These are phyloP conservation scores for Endotricha flammealis DNA, from an alignment of 2,888 invertebrate species.

Conservation along the genomic window DNA sequence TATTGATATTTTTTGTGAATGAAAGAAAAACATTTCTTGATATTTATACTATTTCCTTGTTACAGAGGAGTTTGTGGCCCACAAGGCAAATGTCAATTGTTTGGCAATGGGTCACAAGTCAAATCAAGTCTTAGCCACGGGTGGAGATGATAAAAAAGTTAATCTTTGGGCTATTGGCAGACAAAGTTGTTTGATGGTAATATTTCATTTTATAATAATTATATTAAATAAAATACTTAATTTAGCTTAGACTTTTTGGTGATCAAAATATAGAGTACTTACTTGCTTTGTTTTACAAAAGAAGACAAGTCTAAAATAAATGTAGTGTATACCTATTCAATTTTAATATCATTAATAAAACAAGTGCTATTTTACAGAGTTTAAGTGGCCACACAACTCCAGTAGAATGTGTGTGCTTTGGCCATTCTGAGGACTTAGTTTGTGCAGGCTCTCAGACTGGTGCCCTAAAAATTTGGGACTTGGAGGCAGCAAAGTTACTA, in stretches of 20 bases:
- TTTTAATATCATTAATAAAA: too few species aligned
- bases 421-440: constrained; percentile 95
- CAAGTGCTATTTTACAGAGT: constrained; percentile 87
- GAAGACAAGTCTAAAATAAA: too few species aligned
- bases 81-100: constrained; percentile 92
- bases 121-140: constrained; percentile 93
- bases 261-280: too few species aligned
- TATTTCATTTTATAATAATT: constrained; percentile 1
- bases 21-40: background rate
- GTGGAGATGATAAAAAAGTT: constrained; percentile 98
- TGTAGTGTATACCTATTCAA: too few species aligned
- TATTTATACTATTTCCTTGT: constrained; percentile 25
- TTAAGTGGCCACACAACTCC: constrained; percentile 95
- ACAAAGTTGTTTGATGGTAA: constrained; percentile 95
- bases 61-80: constrained; percentile 92
- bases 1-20: background rate
- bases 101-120: constrained; percentile 93
- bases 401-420: constrained; percentile 96
- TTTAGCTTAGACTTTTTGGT: too few species aligned
- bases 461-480: constrained; percentile 96
- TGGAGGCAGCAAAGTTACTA: constrained; percentile 94
- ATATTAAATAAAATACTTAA: too few species aligned
- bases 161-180: constrained; percentile 98
- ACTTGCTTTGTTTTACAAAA: too few species aligned
- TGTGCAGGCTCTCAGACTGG: constrained; percentile 97